Evolutionary conservation across 2,797 vertebrate species (phyloP), one percentile per base, ranked within the genome.

Genomic region (Sebastes vulpes): DNA sequence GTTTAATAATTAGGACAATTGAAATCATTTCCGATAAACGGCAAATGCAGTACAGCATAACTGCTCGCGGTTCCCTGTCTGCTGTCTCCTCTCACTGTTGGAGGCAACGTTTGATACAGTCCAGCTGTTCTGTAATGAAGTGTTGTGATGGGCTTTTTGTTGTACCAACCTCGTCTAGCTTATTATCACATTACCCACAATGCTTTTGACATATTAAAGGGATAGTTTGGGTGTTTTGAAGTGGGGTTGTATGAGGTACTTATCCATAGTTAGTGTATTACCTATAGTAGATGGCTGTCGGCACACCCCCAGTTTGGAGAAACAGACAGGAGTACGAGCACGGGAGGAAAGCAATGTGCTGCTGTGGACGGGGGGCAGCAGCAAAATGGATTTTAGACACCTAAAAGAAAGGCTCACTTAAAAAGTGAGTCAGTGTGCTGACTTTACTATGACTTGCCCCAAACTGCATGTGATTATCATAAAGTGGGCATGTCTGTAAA

Each of bases 11-110:
- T 57, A 9, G 4, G 63, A 63, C 50, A 29, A 42, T 73, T 46
- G 46, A 72, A 81, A 58, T 35, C 0, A 16, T 65, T 79, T 58
- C 59, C 69, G 32, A 59, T 74, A 48, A 82, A 67, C 5, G 3
- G 64, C 6, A 8, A 61, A 69, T 35, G 18, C 68, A 14, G 25
- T 3, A 18, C 32, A 68, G 54, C 6, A 16, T 42, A 0, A 16
- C 38, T 42, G 6, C 54, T 76, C 50, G 16, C 11, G 11, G 42
- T 42, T 1, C 14, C 53, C 12, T 54, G 23, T 23, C 70, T 65
- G 50, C 21, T 50, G 75, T 23, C 5, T 32, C 32, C 18, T 50
- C 18, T 73, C 61, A 56, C 16, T 57, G 42, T 31, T 6, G 29
- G 56, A 69, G 52, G 6, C 14, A 4, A 21, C 0, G 6, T 29